Percentiles rank a stretch among this genome's conserved stretches.
These are phyloP conservation scores for Eupeodes latifasciatus DNA, from an alignment of 2,888 invertebrate genomes.

Conservation along the genomic window DNA sequence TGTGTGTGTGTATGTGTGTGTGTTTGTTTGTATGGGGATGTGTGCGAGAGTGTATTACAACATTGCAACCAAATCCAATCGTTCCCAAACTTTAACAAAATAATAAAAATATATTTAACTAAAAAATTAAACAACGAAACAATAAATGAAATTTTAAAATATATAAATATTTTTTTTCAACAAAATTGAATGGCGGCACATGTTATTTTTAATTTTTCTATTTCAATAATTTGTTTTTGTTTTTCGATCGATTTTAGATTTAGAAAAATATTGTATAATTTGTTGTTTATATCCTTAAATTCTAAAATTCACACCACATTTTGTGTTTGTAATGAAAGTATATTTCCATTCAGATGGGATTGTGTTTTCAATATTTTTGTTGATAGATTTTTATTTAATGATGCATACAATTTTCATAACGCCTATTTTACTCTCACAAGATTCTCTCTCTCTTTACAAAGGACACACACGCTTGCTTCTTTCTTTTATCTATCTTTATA, in stretches of 20 bases:
- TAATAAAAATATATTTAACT: not conserved
- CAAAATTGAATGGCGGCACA: constrained; percentile 38
- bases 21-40: constrained; percentile 28
- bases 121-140: not conserved
- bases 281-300: constrained; percentile 54
- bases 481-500: constrained; percentile 50
- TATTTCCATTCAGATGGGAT: constrained; percentile 65
- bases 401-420: constrained; percentile 52
- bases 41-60: constrained; percentile 48
- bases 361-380: constrained; percentile 35
- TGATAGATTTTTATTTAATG: constrained; percentile 10
- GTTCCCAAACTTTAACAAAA: constrained; percentile 16
- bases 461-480: constrained; percentile 48
- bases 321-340: constrained; percentile 58
- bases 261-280: constrained; percentile 70
- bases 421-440: constrained; percentile 12
- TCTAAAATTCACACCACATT: constrained; percentile 69
- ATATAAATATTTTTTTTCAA: not conserved
- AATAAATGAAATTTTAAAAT: not conserved
- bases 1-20: constrained; percentile 28
- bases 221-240: not conserved
- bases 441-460: constrained; percentile 28
- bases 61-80: constrained; percentile 53
- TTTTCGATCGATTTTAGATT: constrained; percentile 30
- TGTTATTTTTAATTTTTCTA: constrained; percentile 14